Evolutionary conservation across 1,140 invertebrate genomes (phyloP), one percentile per base, ranked within the genome.

Genomic region (Hylyphantes graminicola): DNA sequence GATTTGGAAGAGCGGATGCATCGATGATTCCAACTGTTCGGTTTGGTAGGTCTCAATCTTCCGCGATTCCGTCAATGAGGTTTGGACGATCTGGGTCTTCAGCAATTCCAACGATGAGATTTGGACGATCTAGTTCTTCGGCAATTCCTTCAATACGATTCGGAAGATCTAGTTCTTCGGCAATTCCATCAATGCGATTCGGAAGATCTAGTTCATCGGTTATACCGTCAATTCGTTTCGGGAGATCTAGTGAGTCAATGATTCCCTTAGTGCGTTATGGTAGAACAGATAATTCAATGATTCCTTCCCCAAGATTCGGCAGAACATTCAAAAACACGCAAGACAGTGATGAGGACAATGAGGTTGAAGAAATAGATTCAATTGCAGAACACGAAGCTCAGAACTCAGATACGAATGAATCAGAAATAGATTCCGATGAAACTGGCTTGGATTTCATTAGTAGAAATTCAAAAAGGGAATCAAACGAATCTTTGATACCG

Each of bases 401-500:
- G 35, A 35, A 35, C 35, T 35, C 35, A 35, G 35, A 35, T 35
- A 2, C 35, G 35, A 35, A 35, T 35, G 35, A 35, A 35, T 35
- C 17, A 12, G 35, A 59, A 75, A 55, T 11, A 0, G 17, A 55
- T 10, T 11, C 15, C 2, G 48, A 53, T 0, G n/a, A 77, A 65
- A n/a, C 48, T 4, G 17, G 35, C 11, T 61, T 50, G 19, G 19
- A 63, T 51, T 76, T 19, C 17, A 21, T 5, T 19, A 11, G n/a
- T 17, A 51, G 15, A 13, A 53, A 65, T 21, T 4, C 35, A 11
- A 78, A 55, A 54, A 50, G 76, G 0, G 35, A 54, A 53, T 50
- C 76, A 35, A 76, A 64, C 17, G 64, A 70, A 15, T 80, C 65
- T 6, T 51, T 81, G 15, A 72, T 81, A 53, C 79, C 79, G 2